Conservation (phyloP, 2,113 vertebrate species). For the Morone chrysops region DNA sequence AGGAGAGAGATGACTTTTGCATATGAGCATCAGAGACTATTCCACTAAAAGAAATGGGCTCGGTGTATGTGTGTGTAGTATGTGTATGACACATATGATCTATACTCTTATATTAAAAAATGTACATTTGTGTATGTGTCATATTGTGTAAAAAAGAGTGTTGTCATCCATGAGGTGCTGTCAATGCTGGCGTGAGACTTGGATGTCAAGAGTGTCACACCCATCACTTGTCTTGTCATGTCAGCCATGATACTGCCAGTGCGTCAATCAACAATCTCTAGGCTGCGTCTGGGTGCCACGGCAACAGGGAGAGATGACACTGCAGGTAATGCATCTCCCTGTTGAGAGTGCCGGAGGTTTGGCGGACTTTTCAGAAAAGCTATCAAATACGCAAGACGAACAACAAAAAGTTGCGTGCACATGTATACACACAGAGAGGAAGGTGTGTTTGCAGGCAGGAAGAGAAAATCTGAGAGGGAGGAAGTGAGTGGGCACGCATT, state of each 20-base stretch:
- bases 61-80: neutral
- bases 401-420: neutral
- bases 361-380: conserved; percentile 22
- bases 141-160: conserved; percentile 1
- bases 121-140: conserved; percentile 8
- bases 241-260: conserved; percentile 61
- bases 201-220: conserved; percentile 62
- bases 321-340: conserved; percentile 26
- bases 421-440: neutral
- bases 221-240: conserved; percentile 68
- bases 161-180: conserved; percentile 41
- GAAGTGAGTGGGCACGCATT: conserved; percentile 19
- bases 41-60: neutral
- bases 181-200: conserved; percentile 46
- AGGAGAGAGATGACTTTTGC: conserved; percentile 10
- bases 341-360: conserved; percentile 36
- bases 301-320: conserved; percentile 45
- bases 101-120: conserved; percentile 15
- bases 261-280: conserved; percentile 59
- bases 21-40: conserved; percentile 20
- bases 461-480: conserved; percentile 13
- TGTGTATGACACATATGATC: neutral
- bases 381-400: conserved; percentile 9
- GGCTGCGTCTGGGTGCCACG: conserved; percentile 41
- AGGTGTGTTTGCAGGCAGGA: conserved; percentile 11